Conservation (phyloP, 2,797 vertebrate species). For the Pangasius mekongensis region DNA sequence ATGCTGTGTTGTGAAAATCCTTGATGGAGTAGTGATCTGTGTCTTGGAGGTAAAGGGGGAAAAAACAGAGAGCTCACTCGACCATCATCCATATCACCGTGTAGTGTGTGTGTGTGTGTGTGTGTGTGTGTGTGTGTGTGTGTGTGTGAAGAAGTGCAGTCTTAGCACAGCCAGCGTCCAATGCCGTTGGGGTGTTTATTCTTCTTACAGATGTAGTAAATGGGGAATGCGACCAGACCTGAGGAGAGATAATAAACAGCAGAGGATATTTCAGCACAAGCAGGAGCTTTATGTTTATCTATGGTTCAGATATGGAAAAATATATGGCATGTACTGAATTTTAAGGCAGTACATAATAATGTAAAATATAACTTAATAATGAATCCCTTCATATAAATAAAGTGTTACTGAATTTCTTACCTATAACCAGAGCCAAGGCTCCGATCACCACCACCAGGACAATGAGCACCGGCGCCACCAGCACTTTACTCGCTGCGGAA, state of each 20-base stretch:
- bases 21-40: not conserved
- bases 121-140: constrained; percentile 8
- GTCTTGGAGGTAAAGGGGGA: not conserved
- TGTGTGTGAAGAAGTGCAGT: not conserved
- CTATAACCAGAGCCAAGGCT: constrained; percentile 91
- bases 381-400: not conserved
- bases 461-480: constrained; percentile 90
- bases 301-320: not conserved
- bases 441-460: constrained; percentile 91
- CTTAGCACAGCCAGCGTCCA: constrained; percentile 74
- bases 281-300: not conserved
- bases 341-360: not conserved
- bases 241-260: constrained; percentile 28
- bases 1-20: not conserved
- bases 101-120: not conserved
- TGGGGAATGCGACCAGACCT: constrained; percentile 93
- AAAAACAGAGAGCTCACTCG: not conserved
- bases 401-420: constrained; percentile 74
- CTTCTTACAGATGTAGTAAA: constrained; percentile 97
- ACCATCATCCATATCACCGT: not conserved
- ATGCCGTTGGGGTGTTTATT: constrained; percentile 85
- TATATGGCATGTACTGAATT: not conserved
- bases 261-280: not conserved
- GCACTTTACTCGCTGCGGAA: constrained; percentile 89
- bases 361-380: not conserved